Evolutionary conservation across 2,797 vertebrate species (phyloP).

Genomic region (Hybognathus amarus): DNA sequence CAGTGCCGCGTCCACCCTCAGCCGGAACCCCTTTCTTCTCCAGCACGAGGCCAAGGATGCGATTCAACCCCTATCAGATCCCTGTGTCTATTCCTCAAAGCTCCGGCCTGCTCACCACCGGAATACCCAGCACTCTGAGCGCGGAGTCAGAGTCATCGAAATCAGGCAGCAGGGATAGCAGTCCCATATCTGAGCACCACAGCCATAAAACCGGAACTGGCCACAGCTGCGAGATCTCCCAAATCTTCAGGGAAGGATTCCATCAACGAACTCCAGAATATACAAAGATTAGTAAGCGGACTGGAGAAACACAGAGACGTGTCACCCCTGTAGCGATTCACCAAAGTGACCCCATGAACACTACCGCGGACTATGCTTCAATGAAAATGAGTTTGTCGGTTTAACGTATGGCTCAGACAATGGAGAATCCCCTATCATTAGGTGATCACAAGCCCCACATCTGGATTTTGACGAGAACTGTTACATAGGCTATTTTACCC

Average conservation of each 20-base stretch:
- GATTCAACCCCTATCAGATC: slow-evolving; percentile 90
- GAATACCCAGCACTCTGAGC: slow-evolving; percentile 70
- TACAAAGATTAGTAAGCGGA: slow-evolving; percentile 82
- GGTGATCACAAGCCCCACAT: neutral
- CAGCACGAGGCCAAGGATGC: slow-evolving; percentile 81
- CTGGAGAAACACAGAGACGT: slow-evolving; percentile 81
- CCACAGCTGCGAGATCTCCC: slow-evolving; percentile 79
- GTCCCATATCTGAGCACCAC: slow-evolving; percentile 75
- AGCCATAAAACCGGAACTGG: slow-evolving; percentile 77
- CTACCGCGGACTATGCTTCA: neutral
- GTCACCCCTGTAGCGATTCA: slow-evolving; percentile 76
- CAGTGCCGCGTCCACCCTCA: slow-evolving; percentile 71
- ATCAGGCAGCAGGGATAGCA: slow-evolving; percentile 69
- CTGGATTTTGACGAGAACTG: neutral
- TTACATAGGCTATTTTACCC: neutral
- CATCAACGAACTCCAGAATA: slow-evolving; percentile 82
- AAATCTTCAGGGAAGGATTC: slow-evolving; percentile 77
- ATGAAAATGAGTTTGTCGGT: neutral
- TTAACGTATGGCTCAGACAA: neutral
- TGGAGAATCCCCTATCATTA: slow-evolving; percentile 5
- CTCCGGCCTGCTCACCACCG: slow-evolving; percentile 75
- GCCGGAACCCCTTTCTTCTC: slow-evolving; percentile 81
- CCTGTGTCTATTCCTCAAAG: slow-evolving; percentile 77
- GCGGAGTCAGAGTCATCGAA: slow-evolving; percentile 75
- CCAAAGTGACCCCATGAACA: slow-evolving; percentile 70